Evolutionary conservation across 53 echinoderm and acorn worm species (phyloP).

Genomic region (Temnopleurus reevesii): DNA sequence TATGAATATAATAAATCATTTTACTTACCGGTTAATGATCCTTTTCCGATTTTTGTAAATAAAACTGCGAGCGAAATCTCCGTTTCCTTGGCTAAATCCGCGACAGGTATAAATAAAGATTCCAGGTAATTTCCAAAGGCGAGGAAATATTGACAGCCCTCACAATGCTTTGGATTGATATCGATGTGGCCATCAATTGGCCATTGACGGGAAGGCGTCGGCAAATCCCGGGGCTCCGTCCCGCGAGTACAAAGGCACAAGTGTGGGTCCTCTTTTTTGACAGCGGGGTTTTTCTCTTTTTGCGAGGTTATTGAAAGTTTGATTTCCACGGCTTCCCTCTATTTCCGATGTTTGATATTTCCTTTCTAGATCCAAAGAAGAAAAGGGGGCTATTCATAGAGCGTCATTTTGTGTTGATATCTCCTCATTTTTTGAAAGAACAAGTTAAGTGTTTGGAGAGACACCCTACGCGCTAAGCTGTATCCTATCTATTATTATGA

Average conservation of each 20-base stretch:
- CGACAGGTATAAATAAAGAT: conserved; percentile 12
- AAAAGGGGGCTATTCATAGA: not conserved
- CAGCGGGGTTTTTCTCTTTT: not conserved
- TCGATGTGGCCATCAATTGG: not conserved
- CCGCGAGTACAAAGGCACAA: conserved; percentile 14
- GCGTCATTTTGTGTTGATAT: not conserved
- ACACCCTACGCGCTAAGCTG: no score
- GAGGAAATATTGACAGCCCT: not conserved
- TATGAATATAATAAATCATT: not conserved
- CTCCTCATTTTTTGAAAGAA: no score
- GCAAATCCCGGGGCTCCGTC: conserved; percentile 1
- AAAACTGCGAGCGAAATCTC: not conserved
- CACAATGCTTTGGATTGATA: not conserved
- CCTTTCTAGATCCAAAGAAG: not conserved
- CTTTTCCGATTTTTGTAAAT: not conserved
- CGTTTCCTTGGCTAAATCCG: conserved; percentile 11
- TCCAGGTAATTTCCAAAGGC: not conserved
- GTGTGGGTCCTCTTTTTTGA: not conserved
- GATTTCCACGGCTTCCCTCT: not conserved
- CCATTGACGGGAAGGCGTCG: conserved; percentile 28
- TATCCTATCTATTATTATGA: no score
- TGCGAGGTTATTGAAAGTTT: not conserved
- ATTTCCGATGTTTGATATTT: not conserved
- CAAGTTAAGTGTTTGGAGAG: no score
- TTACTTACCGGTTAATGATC: not conserved